Evolutionary conservation across 2,797 vertebrate species (phyloP), one percentile per base, ranked within the genome.

Genomic region (Babyrousa celebensis): DNA sequence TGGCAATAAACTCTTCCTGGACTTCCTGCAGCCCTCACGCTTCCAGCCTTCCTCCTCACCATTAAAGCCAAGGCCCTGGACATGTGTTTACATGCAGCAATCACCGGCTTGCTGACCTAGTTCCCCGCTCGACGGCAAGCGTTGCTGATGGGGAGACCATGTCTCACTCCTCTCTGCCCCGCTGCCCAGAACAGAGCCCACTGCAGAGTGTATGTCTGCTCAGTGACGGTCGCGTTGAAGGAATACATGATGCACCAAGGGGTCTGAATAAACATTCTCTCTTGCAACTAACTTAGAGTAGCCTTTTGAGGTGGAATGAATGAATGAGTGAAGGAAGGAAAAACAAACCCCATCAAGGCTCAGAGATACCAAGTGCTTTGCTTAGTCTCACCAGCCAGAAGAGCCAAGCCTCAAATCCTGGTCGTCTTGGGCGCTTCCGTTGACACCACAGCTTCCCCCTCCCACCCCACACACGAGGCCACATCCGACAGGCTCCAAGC

Each of bases 1-100:
- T 85, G 93, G 78, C 88, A 63, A 63, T 43, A 65, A 78, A 27
- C 29, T 82, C 68, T 67, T 68, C 36, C 54, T 82, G 67, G 74
- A 65, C 67, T 70, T 67, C 18, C 32, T 68, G 29, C 16, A 48
- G 54, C 6, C 5, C 58, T 83, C 14, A 27, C 36, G 67, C 62
- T 85, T 56, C 21, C 32, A 54, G 7, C 71, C 21, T 93, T 80
- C 65, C 72, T 92, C 23, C 56, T 67, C 9, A 52, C 36, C 52
- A 32, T 14, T 74, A 63, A 77, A 75, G n/a, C 62, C 12, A 60
- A 91, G 85, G 23, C 82, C 7, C 36, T 27, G 92, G 36, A 18
- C 10, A 21, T 16, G n/a, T 32, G 65, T 71, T 83, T 68, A 27
- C 23, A 4, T 36, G 25, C 21, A 5, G 12, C 60, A 32, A 32